Percentiles rank a stretch among this genome's conserved stretches.
These are phyloP conservation scores for Origma solitaria DNA, from an alignment of 2,113 vertebrate species.

Conservation along the genomic window DNA sequence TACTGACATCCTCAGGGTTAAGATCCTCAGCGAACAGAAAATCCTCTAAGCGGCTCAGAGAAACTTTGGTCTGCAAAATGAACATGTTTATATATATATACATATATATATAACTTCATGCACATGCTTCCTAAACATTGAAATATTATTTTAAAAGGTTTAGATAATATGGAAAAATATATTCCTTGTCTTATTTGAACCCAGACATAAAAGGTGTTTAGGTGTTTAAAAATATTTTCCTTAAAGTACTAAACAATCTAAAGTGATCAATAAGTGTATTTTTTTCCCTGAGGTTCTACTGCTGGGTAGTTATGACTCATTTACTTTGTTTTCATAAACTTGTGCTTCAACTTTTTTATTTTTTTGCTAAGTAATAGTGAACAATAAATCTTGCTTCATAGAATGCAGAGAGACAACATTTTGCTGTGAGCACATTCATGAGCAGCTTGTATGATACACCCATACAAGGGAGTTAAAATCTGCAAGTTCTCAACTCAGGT, in stretches of 20 bases:
- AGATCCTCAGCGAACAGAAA: constrained; percentile 59
- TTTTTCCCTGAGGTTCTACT: background rate
- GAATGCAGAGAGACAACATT: background rate
- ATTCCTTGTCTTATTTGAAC: background rate
- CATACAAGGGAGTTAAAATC: background rate
- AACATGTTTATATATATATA: background rate
- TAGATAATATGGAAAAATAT: background rate
- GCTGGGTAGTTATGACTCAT: background rate
- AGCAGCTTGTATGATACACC: background rate
- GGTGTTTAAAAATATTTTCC: background rate
- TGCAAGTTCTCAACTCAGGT: background rate
- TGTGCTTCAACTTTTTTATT: background rate
- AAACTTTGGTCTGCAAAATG: constrained; percentile 56
- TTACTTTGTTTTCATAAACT: background rate
- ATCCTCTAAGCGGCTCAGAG: constrained; percentile 29
- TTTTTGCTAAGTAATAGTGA: background rate
- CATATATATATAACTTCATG: background rate
- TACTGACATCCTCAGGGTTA: constrained; percentile 32
- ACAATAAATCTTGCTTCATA: background rate
- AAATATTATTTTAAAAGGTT: background rate
- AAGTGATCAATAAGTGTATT: background rate
- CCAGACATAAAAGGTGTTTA: background rate
- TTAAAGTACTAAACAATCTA: background rate
- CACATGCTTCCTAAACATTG: background rate
- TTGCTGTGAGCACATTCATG: background rate